A percentile compares a stretch with the other conserved stretches of the same genome.
phyloP scores from a whole-genome alignment of 1,140 invertebrate genomes.

The Drosophila ambigua region DNA sequence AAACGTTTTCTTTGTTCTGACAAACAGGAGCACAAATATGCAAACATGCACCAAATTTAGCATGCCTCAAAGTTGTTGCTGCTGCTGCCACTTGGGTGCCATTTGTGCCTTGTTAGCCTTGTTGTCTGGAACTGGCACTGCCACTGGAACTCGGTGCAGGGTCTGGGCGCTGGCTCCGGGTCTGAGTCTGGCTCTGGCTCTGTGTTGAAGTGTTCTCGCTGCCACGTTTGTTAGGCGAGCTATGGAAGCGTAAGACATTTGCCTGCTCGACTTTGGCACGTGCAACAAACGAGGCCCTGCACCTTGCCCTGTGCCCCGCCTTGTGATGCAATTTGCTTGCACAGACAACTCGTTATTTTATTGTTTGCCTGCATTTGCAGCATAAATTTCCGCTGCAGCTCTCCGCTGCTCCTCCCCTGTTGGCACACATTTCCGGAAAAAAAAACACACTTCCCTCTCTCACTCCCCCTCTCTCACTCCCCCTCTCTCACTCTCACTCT shows the following conservation, averaged over 20 bases:
- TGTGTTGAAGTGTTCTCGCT: constrained; percentile 21
- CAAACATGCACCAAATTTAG: constrained; percentile 58
- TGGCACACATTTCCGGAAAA: constrained; percentile 1
- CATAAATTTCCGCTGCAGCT: constrained; percentile 40
- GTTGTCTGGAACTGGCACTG: constrained; percentile 57
- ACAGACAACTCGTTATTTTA: constrained; percentile 79
- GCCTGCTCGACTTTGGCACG: constrained; percentile 72
- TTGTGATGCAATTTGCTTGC: constrained; percentile 72
- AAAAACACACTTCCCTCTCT: neutral
- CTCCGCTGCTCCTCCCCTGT: neutral
- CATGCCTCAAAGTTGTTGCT: constrained; percentile 5
- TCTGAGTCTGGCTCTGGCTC: too few species aligned
- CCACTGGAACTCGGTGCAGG: neutral
- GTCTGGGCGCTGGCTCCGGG: neutral
- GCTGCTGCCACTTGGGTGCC: constrained; percentile 22
- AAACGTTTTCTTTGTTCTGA: constrained; percentile 35
- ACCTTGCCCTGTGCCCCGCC: constrained; percentile 24
- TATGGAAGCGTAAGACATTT: constrained; percentile 73
- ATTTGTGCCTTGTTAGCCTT: constrained; percentile 61
- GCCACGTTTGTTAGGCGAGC: constrained; percentile 72
- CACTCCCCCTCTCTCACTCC: neutral
- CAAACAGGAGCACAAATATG: constrained; percentile 60
- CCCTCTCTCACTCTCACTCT: neutral
- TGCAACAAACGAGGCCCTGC: constrained; percentile 44
- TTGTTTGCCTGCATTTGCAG: constrained; percentile 70